Percentiles rank a stretch among this genome's conserved stretches.
Conservation (phyloP, 2,888 invertebrate species). For the Pristionchus maxplancki region DNA sequence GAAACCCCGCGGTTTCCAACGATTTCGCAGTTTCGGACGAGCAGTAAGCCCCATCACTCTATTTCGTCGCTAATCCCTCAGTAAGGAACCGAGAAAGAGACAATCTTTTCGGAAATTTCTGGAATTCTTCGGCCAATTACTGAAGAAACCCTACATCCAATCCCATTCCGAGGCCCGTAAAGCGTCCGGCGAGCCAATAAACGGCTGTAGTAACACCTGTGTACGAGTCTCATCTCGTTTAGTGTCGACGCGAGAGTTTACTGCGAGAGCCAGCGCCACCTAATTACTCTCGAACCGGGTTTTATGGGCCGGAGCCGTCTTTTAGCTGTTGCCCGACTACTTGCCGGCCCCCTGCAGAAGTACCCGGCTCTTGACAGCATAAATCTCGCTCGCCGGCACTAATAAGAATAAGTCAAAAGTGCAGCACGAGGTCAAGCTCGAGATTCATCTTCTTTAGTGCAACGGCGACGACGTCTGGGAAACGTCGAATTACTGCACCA, state of each 20-base stretch:
- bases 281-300: neutral
- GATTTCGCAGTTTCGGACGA: neutral
- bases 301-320: slow-evolving; percentile 25
- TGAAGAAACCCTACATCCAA: neutral
- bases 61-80: neutral
- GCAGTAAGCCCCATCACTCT: slow-evolving; percentile 17
- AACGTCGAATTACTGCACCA: neutral
- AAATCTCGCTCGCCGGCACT: neutral
- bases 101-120: neutral
- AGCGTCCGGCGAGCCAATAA: neutral
- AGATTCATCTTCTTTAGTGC: slow-evolving; percentile 15
- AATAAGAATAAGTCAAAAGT: slow-evolving; percentile 39
- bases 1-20: neutral
- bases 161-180: neutral
- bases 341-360: neutral
- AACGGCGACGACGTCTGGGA: slow-evolving; percentile 30
- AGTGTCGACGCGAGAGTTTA: slow-evolving; percentile 20
- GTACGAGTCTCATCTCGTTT: slow-evolving; percentile 22
- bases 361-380: neutral
- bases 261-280: neutral
- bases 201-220: slow-evolving; percentile 38
- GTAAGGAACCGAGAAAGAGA: neutral
- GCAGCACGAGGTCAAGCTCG: slow-evolving; percentile 2
- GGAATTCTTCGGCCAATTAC: neutral
- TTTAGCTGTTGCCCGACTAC: neutral